phyloP scores from a whole-genome alignment of 2,113 vertebrate species.

The Climacteris rufus region DNA sequence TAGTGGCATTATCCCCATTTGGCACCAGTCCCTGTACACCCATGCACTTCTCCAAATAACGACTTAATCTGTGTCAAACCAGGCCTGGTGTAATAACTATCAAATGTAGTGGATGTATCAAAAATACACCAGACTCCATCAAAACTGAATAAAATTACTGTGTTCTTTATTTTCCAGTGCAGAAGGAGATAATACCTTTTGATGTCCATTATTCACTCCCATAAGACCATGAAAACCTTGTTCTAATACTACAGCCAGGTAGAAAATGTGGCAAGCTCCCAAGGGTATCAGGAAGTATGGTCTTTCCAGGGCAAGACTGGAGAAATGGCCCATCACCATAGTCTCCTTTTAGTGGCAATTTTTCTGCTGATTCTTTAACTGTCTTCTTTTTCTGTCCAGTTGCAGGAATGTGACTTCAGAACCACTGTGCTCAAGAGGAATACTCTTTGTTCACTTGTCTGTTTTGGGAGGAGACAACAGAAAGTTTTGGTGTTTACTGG shows the following conservation, averaged over 20 bases:
- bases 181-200: slow-evolving; percentile 12
- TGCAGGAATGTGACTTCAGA: slow-evolving; percentile 70
- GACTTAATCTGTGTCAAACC: neutral
- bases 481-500: slow-evolving; percentile 60
- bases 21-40: neutral
- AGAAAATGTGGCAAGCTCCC: slow-evolving; percentile 6
- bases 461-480: neutral
- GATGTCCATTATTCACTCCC: slow-evolving; percentile 20
- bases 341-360: neutral
- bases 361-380: neutral
- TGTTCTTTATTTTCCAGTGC: neutral
- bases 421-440: slow-evolving; percentile 61
- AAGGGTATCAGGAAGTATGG: neutral
- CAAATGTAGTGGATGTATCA: neutral
- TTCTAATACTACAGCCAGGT: slow-evolving; percentile 45
- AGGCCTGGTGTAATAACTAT: neutral
- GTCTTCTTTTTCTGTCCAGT: neutral
- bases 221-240: slow-evolving; percentile 12
- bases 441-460: neutral
- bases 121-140: neutral
- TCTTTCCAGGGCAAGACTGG: neutral
- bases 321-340: neutral
- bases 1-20: neutral
- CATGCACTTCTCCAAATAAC: neutral
- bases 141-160: neutral